Conservation (phyloP, 2,113 vertebrate species). For the Pterocles gutturalis region DNA sequence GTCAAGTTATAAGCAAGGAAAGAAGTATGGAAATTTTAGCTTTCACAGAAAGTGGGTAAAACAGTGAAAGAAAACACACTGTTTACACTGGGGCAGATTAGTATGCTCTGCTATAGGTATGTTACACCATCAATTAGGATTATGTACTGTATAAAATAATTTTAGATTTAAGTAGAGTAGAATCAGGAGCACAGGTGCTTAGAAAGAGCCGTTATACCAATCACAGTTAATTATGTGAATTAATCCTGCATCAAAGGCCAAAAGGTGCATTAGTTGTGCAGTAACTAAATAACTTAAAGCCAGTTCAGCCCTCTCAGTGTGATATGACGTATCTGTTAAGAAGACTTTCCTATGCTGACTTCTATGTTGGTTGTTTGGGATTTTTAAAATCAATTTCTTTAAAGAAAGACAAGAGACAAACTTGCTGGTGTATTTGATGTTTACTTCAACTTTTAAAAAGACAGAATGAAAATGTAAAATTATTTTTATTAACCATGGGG, state of each 20-base stretch:
- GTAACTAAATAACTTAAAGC: background rate
- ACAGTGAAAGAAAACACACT: background rate
- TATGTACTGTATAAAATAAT: slow-evolving; percentile 22
- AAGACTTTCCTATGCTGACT: background rate
- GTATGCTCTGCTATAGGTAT: background rate
- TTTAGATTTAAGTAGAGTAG: background rate
- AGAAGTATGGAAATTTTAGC: background rate
- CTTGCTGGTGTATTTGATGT: background rate
- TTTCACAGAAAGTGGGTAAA: background rate
- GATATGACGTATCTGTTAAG: background rate
- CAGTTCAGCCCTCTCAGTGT: background rate
- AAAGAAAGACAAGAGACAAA: background rate
- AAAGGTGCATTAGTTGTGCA: background rate
- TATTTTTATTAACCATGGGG: background rate
- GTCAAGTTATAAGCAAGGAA: background rate
- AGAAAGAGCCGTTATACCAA: background rate
- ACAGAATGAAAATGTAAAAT: background rate
- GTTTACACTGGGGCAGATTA: background rate
- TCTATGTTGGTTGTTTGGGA: background rate
- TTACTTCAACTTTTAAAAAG: background rate
- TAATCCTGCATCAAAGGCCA: background rate
- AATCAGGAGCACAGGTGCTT: background rate
- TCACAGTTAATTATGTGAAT: background rate
- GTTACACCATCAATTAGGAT: background rate
- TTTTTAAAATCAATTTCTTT: background rate